Evolutionary conservation across 2,797 vertebrate species (phyloP), one percentile per base, ranked within the genome.

Genomic region (Phrynocephalus guinanensis): DNA sequence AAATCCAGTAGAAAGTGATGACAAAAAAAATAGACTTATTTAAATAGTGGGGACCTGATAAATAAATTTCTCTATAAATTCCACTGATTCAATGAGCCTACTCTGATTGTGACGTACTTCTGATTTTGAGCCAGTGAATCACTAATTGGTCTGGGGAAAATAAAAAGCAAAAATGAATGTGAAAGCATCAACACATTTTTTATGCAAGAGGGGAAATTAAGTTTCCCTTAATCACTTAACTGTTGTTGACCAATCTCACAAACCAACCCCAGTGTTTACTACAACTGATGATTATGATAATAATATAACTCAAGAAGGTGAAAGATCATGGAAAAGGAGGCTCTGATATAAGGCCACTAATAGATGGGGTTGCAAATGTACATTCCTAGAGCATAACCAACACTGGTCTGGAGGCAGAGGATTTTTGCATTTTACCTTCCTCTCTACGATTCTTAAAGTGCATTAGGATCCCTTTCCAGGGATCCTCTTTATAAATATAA

Each of bases 121-220:
- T 13, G 13, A 13, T 10, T 56, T 56, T 56, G 52, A 11, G 52
- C 38, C 38, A 44, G 5, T 44, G 38, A 44, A 44, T 44, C 38
- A 44, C 38, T 44, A 44, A 68, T 1, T 38, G 87, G 48, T 10
- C 72, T 90, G 88, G 80, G n/a, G 84, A 90, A 91, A 91, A 81
- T 33, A 22, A 79, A 67, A 87, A 88, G 20, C 44, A 90, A 77
- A 33, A 79, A 0, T 26, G 87, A 81, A 79, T 22, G 88, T 10
- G 73, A 68, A 86, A 50, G 28, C n/a, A 90, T 86, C 4, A 38
- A 50, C 86, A 81, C 15, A 60, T 33, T 84, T 78, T 84, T 38
- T n/a, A 72, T 86, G 33, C 78, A 80, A 91, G 52, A 91, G 83
- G 7, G 68, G n/a, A n/a, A 90, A 82, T 16, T 89, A 0, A 0